Percentiles rank a stretch among this genome's conserved stretches.
Conservation (phyloP, 2,113 vertebrate genomes). For the Platysteira castanea region DNA sequence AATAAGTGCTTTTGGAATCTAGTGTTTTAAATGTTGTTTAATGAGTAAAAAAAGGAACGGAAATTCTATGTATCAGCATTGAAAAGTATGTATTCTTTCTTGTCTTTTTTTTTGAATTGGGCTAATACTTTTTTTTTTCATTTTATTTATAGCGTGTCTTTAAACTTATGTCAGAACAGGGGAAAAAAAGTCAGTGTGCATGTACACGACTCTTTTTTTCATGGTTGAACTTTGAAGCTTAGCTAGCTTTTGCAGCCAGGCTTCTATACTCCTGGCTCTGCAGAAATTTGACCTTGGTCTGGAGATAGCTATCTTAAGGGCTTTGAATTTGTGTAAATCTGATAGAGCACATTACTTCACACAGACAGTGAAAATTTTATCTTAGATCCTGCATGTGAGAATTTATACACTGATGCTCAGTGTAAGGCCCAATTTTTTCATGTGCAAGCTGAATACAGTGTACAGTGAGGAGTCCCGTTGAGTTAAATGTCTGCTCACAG, state of each 20-base stretch:
- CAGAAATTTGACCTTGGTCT: slow-evolving; percentile 32
- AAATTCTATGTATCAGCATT: neutral
- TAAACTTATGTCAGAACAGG: neutral
- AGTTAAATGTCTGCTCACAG: neutral
- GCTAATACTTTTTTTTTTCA: neutral
- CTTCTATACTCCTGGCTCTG: slow-evolving; percentile 6
- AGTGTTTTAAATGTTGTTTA: neutral
- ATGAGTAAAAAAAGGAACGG: neutral
- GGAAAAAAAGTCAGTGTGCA: neutral
- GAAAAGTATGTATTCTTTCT: neutral
- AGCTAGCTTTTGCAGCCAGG: neutral
- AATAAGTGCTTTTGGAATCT: neutral
- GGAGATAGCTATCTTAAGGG: neutral
- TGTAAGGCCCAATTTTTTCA: neutral
- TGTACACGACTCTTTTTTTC: neutral
- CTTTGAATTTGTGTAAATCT: slow-evolving; percentile 9
- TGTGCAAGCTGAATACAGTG: neutral
- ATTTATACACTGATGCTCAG: neutral
- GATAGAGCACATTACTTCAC: neutral
- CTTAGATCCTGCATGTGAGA: neutral
- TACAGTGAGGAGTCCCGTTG: neutral
- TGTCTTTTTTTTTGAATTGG: neutral
- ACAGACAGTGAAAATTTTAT: neutral
- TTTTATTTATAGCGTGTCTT: neutral
- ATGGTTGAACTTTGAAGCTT: neutral